Evolutionary conservation across 2,888 invertebrate species (phyloP).

Genomic region (Drosophila tanythrix): DNA sequence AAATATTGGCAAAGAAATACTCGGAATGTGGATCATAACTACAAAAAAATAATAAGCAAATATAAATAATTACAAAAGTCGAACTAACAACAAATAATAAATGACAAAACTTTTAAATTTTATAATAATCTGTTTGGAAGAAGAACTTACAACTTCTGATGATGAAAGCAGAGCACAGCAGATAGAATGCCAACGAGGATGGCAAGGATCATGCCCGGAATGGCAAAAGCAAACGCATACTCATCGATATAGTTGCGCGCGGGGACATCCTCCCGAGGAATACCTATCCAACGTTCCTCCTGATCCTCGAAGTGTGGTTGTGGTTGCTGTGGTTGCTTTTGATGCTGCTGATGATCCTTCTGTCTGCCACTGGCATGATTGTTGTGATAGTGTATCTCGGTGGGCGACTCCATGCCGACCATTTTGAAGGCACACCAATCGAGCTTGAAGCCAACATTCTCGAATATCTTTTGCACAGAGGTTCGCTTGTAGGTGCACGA

Average conservation of each 20-base stretch:
- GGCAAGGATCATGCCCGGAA: constrained; percentile 89
- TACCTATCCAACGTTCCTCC: constrained; percentile 87
- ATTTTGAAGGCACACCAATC: constrained; percentile 96
- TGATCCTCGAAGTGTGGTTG: constrained; percentile 39
- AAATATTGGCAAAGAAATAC: constrained; percentile 89
- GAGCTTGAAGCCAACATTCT: constrained; percentile 91
- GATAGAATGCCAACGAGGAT: constrained; percentile 89
- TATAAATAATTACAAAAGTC: constrained; percentile 10
- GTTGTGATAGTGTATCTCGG: constrained; percentile 83
- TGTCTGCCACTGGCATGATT: constrained; percentile 75
- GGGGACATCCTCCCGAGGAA: constrained; percentile 87
- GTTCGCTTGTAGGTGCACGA: constrained; percentile 95
- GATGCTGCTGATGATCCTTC: constrained; percentile 34
- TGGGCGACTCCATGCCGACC: constrained; percentile 86
- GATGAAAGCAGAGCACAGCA: constrained; percentile 90
- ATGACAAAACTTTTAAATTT: not conserved
- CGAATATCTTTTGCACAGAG: constrained; percentile 92
- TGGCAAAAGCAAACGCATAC: constrained; percentile 89
- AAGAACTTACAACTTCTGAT: constrained; percentile 90
- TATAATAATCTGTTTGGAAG: not conserved
- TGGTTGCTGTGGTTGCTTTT: constrained; percentile 30
- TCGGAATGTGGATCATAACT: constrained; percentile 88
- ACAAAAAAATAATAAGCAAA: constrained; percentile 49
- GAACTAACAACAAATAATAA: constrained; percentile 10
- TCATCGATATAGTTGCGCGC: constrained; percentile 89